A percentile compares a stretch with the other conserved stretches of the same genome.
phyloP scores from a whole-genome alignment of 2,888 invertebrate species.

The Ochropleura leucogaster region DNA sequence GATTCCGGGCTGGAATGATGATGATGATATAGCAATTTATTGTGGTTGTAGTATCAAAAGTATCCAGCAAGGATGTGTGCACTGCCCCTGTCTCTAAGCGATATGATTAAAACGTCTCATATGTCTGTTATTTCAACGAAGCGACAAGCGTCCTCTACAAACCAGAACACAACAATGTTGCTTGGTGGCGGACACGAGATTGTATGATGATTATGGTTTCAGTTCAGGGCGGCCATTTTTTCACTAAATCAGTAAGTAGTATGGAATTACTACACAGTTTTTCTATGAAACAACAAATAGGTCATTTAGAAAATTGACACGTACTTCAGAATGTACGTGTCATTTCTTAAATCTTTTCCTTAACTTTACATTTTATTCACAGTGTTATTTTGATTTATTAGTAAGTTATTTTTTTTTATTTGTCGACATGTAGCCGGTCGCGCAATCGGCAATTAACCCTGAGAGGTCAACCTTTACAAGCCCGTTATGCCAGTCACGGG shows the following conservation, averaged over 20 bases:
- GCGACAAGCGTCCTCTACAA: neutral
- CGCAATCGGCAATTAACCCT: constrained; percentile 18
- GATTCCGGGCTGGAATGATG: too few species aligned
- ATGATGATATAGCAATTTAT: neutral
- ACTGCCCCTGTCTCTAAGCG: constrained; percentile 4
- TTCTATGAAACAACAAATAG: neutral
- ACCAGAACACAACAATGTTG: constrained; percentile 3
- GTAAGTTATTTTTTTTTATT: neutral
- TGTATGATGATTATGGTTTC: neutral
- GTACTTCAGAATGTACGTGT: neutral
- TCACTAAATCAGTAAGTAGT: neutral
- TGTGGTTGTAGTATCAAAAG: neutral
- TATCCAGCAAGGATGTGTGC: neutral
- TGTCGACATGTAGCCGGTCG: constrained; percentile 14
- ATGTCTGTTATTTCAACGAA: neutral
- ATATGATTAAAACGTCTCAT: constrained; percentile 4
- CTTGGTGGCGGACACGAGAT: neutral
- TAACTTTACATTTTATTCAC: neutral
- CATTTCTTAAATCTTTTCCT: constrained; percentile 3
- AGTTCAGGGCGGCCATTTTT: neutral
- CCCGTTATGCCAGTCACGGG: constrained; percentile 35
- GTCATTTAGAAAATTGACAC: too few species aligned
- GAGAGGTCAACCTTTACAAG: constrained; percentile 15
- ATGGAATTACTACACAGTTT: neutral
- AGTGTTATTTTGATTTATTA: neutral